Evolutionary conservation across 92 coral and sea anemone species (phyloP), one percentile per base, ranked within the genome.

Genomic region (Zoanthus gigantus): DNA sequence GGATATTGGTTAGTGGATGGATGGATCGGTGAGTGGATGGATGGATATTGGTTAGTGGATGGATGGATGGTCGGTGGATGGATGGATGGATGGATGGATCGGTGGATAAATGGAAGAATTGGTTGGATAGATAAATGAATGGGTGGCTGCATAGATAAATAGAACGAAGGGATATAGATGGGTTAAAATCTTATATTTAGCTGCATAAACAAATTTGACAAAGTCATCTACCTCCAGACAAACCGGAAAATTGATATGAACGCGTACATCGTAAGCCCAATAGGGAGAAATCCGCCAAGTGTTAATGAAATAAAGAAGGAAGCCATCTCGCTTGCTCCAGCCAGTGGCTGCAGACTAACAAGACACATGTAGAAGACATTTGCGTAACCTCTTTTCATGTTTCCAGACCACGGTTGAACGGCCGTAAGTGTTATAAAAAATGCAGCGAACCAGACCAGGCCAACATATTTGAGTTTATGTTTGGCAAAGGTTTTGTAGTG

Each of bases 181-280:
- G 7, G 3, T 47, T 3, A 47, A 47, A 47, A 47, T 47, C 52
- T 47, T 47, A 3, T 47, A 47, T 47, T 47, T 47, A 47, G 7
- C 52, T 47, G 7, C 52, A n/a, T n/a, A n/a, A n/a, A 47, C 52
- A 47, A 47, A 47, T 47, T 32, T 31, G 13, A 4, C 5, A 6
- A 16, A 47, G 6, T 74, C 4, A 8, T 58, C 31, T 78, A 50
- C 83, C 83, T 78, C 83, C 71, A 57, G 30, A 78, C 83, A 56
- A 78, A 78, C 14, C 83, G 83, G 71, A 78, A 78, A 56, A 78
- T 78, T 37, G 83, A 57, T 13, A 52, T 31, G 68, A 78, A 78
- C 50, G 83, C 60, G 71, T 78, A 78, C 30, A 78, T 17, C 1
- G 50, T 54, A 1, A 78, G 56, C 68, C 30, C 68, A 42, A 78